phyloP scores from a whole-genome alignment of 1,140 invertebrate genomes.

The Carcinoscorpius rotundicauda region DNA sequence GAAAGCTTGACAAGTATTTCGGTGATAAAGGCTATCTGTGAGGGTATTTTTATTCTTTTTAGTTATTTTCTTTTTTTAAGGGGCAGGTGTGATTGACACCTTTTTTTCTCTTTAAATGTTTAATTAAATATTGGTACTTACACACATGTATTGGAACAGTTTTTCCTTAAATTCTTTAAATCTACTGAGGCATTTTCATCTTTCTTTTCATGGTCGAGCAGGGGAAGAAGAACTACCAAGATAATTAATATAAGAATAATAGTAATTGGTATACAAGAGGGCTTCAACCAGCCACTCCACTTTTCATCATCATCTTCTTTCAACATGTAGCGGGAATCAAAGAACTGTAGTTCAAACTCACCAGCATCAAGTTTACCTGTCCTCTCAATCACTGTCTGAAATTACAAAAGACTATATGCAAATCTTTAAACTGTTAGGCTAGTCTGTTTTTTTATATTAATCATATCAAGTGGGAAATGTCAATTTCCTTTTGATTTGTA shows the following conservation, averaged over 20 bases:
- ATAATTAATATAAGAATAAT: constrained; percentile 60
- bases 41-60: no score
- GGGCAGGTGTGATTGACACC: no score
- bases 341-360: constrained; percentile 23
- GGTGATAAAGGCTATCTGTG: no score
- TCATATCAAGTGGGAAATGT: no score
- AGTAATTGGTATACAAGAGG: constrained; percentile 63
- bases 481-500: no score
- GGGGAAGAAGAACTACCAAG: constrained; percentile 55
- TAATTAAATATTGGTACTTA: background rate
- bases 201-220: constrained; percentile 46
- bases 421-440: no score
- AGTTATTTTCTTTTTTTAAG: no score
- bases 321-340: constrained; percentile 21
- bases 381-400: constrained; percentile 41
- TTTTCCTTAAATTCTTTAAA: constrained; percentile 16
- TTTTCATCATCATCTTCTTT: constrained; percentile 20
- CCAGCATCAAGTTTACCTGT: constrained; percentile 33
- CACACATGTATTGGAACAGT: constrained; percentile 18
- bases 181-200: constrained; percentile 17
- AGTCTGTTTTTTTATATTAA: no score
- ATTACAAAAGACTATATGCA: constrained; percentile 21
- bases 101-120: no score
- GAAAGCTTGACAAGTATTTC: no score
- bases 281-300: constrained; percentile 46